These are phyloP conservation scores for Philotrypesis tridentata DNA, from an alignment of 1,140 invertebrate genomes.

Conservation along the genomic window DNA sequence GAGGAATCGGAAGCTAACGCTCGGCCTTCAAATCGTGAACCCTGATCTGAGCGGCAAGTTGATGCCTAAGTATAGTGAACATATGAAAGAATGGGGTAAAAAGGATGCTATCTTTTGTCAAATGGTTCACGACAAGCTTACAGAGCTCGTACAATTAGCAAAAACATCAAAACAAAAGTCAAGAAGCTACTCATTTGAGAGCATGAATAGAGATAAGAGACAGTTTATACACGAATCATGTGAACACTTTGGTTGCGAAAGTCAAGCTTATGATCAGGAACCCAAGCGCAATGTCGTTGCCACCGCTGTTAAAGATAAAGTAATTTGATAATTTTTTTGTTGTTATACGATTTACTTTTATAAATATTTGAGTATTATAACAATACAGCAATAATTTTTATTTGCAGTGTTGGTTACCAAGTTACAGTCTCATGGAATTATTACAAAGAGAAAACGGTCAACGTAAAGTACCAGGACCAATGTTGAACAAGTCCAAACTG, in stretches of 20 bases:
- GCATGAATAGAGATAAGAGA: slow-evolving; percentile 94
- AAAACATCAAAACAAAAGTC: slow-evolving; percentile 92
- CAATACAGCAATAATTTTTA: not conserved
- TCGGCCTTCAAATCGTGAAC: slow-evolving; percentile 93
- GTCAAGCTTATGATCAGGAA: slow-evolving; percentile 94
- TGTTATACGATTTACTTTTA: not conserved
- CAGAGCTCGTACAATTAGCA: slow-evolving; percentile 89
- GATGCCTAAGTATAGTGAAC: slow-evolving; percentile 89
- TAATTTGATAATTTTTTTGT: slow-evolving; percentile 64
- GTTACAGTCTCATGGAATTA: slow-evolving; percentile 86
- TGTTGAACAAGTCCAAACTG: slow-evolving; percentile 56
- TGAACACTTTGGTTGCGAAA: slow-evolving; percentile 94
- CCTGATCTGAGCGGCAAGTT: slow-evolving; percentile 88
- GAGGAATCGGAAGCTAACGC: slow-evolving; percentile 88
- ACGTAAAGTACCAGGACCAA: slow-evolving; percentile 83
- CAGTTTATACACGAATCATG: slow-evolving; percentile 94
- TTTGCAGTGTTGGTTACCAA: slow-evolving; percentile 86
- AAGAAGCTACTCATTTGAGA: slow-evolving; percentile 91
- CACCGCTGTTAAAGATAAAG: slow-evolving; percentile 88
- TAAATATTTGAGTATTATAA: not conserved
- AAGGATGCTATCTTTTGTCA: slow-evolving; percentile 88
- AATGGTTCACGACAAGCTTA: slow-evolving; percentile 88
- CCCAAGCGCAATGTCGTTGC: slow-evolving; percentile 96
- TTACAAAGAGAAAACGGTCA: slow-evolving; percentile 85
- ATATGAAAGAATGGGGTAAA: slow-evolving; percentile 88